phyloP scores from a whole-genome alignment of 2,888 invertebrate genomes.

The Drosophila stalkeri region DNA sequence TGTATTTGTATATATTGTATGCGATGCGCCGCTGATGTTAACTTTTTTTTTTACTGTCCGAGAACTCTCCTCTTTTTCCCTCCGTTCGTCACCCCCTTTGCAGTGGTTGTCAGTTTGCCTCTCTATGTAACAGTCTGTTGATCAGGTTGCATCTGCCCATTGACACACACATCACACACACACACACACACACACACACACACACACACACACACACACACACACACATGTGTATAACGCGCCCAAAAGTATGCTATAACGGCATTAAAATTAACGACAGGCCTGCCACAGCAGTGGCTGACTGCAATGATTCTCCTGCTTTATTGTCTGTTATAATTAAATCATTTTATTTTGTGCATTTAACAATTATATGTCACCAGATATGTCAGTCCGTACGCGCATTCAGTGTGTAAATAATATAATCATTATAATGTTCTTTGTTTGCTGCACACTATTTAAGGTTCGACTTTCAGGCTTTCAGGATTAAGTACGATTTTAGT shows the following conservation, averaged over 20 bases:
- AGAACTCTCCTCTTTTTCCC: not conserved
- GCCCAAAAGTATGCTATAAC: slow-evolving; percentile 49
- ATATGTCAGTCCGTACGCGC: slow-evolving; percentile 18
- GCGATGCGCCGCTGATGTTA: slow-evolving; percentile 32
- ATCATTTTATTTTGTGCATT: slow-evolving; percentile 78
- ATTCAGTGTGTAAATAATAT: slow-evolving; percentile 41
- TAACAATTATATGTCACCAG: slow-evolving; percentile 68
- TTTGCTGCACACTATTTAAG: slow-evolving; percentile 27
- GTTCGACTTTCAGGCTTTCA: slow-evolving; percentile 68
- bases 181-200: too few species aligned
- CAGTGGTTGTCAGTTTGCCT: slow-evolving; percentile 10
- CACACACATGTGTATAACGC: slow-evolving; percentile 2
- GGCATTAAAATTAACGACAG: slow-evolving; percentile 56
- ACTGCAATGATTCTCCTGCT: slow-evolving; percentile 71
- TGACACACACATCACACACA: slow-evolving; percentile 1
- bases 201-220: not conserved
- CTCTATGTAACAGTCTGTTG: slow-evolving; percentile 25
- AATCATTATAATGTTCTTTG: slow-evolving; percentile 51
- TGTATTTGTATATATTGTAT: slow-evolving; percentile 38
- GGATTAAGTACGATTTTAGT: slow-evolving; percentile 71
- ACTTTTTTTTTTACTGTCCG: slow-evolving; percentile 21
- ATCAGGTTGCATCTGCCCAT: slow-evolving; percentile 25
- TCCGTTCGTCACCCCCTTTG: too few species aligned
- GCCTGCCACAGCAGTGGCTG: slow-evolving; percentile 33
- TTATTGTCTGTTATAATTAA: slow-evolving; percentile 81